These are phyloP conservation scores for Sanderia malayensis DNA, from an alignment of 30 jellyfish, hydroid and myxozoan species.

Conservation along the genomic window DNA sequence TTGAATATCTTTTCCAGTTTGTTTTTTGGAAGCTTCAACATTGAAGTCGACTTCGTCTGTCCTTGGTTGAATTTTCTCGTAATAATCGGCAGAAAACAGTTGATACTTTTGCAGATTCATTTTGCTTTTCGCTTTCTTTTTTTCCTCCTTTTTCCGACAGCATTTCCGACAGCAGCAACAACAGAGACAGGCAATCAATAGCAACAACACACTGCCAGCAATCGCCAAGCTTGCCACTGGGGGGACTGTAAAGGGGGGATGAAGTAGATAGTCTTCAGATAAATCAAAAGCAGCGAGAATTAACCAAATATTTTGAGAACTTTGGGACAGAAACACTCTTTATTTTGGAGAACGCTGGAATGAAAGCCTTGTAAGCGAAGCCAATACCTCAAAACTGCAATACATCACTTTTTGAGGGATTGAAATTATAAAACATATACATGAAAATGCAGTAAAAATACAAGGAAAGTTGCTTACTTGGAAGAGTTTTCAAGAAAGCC, in stretches of 20 bases:
- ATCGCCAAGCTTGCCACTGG: conserved; percentile 76
- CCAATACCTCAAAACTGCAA: not conserved
- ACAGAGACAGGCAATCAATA: conserved; percentile 45
- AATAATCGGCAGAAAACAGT: conserved; percentile 75
- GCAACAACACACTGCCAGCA: conserved; percentile 48
- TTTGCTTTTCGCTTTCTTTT: conserved; percentile 67
- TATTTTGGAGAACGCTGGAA: not conserved
- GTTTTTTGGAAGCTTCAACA: conserved; percentile 70
- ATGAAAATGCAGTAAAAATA: not conserved
- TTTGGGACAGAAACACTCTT: not conserved
- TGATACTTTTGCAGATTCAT: conserved; percentile 71
- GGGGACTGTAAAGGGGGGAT: no score
- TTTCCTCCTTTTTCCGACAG: conserved; percentile 65
- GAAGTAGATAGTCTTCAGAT: no score
- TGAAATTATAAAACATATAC: not conserved
- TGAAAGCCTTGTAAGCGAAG: not conserved
- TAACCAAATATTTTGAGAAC: not conserved
- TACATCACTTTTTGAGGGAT: not conserved
- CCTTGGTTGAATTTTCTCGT: conserved; percentile 61
- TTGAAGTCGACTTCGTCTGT: conserved; percentile 87
- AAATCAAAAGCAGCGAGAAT: no score
- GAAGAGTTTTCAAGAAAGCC: conserved; percentile 59
- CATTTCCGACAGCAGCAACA: conserved; percentile 90
- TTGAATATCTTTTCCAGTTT: conserved; percentile 77
- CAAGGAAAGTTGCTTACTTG: conserved; percentile 24